Evolutionary conservation across 2,888 invertebrate species (phyloP), one percentile per base, ranked within the genome.

Genomic region (Arenicola marina): DNA sequence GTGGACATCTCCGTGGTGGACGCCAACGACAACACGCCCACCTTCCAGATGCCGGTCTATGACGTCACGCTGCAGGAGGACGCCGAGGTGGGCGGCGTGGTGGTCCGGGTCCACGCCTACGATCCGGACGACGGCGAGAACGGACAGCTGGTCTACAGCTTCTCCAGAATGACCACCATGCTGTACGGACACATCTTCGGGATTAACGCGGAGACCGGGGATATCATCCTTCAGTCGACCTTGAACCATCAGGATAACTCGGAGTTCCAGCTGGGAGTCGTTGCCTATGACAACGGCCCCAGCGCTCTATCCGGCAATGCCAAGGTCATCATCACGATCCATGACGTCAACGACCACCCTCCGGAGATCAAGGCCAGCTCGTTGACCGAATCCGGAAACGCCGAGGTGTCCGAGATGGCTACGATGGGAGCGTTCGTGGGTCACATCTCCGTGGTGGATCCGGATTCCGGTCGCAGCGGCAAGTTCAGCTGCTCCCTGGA

Each of bases 381-480:
- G 3, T 62, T 76, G 32, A 70, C 73, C 4, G 28, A 62, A 2
- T 63, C 67, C 33, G 63, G 65, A 15, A 55, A 62, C 4, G 75
- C 76, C 0, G 60, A 66, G 43, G 87, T 95, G 43, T 89, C 91
- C 70, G 96, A 96, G 84, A 95, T 95, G 80, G 91, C 93, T 75
- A 89, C 92, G 0, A 88, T 91, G 4, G 95, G 72, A 28, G 69
- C 73, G 1, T 75, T 73, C 26, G 79, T 80, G 3, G 96, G 95
- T 3, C 92, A 95, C 61, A 90, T 96, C 0, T 88, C 89, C 65
- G 93, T 92, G 1, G 87, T 87, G 15, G 96, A 96, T 81, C 88
- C 88, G 56, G 96, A 97, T 83, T 85, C 86, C 56, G 95, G 94
- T 0, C 86, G 89, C 26, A 92, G 93, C 82, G 95, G 95, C 0